Evolutionary conservation across 1,140 invertebrate species (phyloP), one percentile per base, ranked within the genome.

Genomic region (Fopius arisanus): DNA sequence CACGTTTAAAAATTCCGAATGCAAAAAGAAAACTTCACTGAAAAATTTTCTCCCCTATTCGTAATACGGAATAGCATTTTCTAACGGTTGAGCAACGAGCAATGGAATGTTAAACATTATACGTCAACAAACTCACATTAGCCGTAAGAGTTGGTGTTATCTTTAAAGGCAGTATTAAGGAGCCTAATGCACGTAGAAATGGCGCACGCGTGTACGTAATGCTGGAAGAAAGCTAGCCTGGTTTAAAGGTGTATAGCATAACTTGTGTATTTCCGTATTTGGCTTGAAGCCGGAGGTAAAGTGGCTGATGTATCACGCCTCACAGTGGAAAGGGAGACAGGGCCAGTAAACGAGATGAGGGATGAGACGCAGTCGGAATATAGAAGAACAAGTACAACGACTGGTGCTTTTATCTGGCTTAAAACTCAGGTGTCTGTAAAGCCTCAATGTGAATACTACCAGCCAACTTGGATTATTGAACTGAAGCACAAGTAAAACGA

Each of bases 231-330:
- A 37, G 33, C 33, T 28, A 59, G 67, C 67, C 40, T 29, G 67
- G 40, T 70, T 59, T 26, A 68, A 75, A 71, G 78, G 78, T 77
- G 74, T 74, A 23, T 26, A 59, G 54, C 54, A 28, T 59, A 59
- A 59, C 54, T 59, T 59, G 21, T 26, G 19, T 59, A 59, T 59
- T 59, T 78, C 74, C 71, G 80, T 75, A 74, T 75, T 77, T 66
- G 77, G 72, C 80, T 77, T 76, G 72, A 65, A 70, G 77, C 72
- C 72, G 77, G 79, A 78, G 81, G 80, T 77, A 75, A 80, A 83
- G 79, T 81, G 78, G 76, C 80, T 81, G 78, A 83, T 80, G 78
- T 80, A 80, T 83, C 81, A 78, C 71, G 40, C 48, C 74, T 68
- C 65, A 59, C 40, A 5, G 62, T 31, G n/a, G 62, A 33, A 65